phyloP scores from a whole-genome alignment of 2,797 vertebrate genomes.

The Falco columbarius region DNA sequence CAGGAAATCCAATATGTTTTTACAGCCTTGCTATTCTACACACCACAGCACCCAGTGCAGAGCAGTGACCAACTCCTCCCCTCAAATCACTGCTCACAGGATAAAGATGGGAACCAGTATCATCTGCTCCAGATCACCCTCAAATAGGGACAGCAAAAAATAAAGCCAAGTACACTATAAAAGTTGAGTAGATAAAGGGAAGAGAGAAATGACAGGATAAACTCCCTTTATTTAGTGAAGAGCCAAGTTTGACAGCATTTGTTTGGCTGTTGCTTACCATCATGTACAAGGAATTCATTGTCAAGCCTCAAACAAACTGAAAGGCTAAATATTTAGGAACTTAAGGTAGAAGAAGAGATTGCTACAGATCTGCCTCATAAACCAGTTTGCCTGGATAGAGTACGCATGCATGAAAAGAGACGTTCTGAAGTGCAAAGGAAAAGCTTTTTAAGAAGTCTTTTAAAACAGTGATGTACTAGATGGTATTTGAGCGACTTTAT shows the following conservation, averaged over 20 bases:
- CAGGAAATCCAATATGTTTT: neutral
- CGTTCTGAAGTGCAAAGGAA: neutral
- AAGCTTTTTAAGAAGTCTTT: neutral
- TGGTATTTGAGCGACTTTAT: neutral
- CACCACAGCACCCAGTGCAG: neutral
- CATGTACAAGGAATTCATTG: neutral
- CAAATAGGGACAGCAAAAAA: neutral
- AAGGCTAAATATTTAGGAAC: neutral
- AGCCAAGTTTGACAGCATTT: neutral
- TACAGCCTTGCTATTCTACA: neutral
- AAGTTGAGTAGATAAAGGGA: neutral
- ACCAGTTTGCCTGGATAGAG: neutral
- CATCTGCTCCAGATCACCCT: neutral
- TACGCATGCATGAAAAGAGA: rapidly evolving
- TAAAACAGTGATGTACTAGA: neutral
- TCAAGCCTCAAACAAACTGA: neutral
- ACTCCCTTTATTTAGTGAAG: neutral
- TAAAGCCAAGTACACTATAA: neutral
- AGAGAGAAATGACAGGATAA: neutral
- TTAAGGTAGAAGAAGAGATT: neutral
- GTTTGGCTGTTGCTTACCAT: neutral
- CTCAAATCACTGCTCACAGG: neutral
- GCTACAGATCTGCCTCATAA: neutral
- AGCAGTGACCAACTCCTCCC: neutral
- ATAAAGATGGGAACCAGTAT: neutral